These are phyloP conservation scores for Trachemys scripta DNA, from an alignment of 2,113 vertebrate genomes.

Conservation along the genomic window DNA sequence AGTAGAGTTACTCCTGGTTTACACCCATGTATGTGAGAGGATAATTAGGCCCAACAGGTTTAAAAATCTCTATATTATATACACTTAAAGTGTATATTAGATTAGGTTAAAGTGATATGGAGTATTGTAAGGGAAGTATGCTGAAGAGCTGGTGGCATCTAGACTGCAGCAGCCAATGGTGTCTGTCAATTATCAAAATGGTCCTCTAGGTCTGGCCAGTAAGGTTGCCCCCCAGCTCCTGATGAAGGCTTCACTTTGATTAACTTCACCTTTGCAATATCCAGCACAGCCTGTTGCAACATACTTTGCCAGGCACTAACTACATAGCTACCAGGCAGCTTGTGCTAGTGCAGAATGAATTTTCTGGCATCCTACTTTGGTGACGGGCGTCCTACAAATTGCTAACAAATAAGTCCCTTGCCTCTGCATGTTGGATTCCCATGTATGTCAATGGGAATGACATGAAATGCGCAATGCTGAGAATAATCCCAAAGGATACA, in stretches of 20 bases:
- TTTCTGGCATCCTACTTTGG: background rate
- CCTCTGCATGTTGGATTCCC: background rate
- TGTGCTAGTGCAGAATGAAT: too few species aligned
- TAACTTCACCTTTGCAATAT: too few species aligned
- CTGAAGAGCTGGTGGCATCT: background rate
- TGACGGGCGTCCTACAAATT: background rate
- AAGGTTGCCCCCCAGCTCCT: background rate
- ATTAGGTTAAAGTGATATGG: background rate
- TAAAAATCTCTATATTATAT: too few species aligned
- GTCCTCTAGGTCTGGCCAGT: background rate
- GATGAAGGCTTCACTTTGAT: background rate
- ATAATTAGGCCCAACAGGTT: too few species aligned
- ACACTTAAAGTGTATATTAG: background rate
- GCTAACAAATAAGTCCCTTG: background rate
- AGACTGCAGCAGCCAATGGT: background rate
- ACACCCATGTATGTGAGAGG: background rate
- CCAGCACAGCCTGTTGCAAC: too few species aligned
- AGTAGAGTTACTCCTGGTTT: background rate
- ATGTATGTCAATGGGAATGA: rapidly evolving
- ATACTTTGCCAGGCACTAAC: too few species aligned
- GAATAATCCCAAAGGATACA: background rate
- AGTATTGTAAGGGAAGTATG: background rate
- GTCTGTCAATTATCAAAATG: background rate
- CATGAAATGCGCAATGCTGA: background rate
- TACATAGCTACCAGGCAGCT: too few species aligned